Base-by-base conservation (phyloP, 2,888 invertebrate species). In the Ectemnius lituratus region DNA sequence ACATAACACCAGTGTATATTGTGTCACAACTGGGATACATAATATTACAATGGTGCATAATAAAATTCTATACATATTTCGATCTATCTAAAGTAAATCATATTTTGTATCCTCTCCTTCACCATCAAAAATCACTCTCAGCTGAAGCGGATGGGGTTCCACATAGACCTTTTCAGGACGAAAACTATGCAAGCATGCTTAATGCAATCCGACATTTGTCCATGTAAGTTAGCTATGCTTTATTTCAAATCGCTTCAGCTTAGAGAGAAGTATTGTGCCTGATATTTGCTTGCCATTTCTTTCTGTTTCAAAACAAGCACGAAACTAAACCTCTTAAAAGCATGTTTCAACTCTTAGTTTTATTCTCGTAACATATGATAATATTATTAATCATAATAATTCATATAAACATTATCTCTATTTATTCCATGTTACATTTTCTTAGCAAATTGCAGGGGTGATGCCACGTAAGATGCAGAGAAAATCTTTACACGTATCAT, bases 1-100 rank as follows among this genome's bases (percentile, higher is more conserved):
- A 90, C 90, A 90, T 89, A 90, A 90, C 90, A 90, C 90, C 90
- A 90, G 90, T 90, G 89, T 90, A 90, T 90, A 90, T 90, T 89
- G 88, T 88, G 89, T 89, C 89, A 89, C 88, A 90, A 87, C 87
- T 89, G 88, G 88, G 87, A 88, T 90, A 90, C 89, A 90, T 85
- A 90, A 89, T 90, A 89, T 90, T 90, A 90, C 90, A 90, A 88
- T 89, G 90, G 90, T 90, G 90, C 90, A 88, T 90, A 90, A 90
- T 90, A 90, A 90, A 90, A 88, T 88, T 90, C 87, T 90, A 90
- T 90, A 90, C 90, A 90, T 90, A 89, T 89, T 87, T 87, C 84
- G 80, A 83, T 90, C 88, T 89, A 89, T 88, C 88, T 88, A 89
- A 87, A 84, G 84, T 89, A 89, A 90, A 89, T 88, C 84, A 88